Evolutionary conservation across 2,113 vertebrate species (phyloP), one percentile per base, ranked within the genome.

Genomic region (Hippocampus barbouri): DNA sequence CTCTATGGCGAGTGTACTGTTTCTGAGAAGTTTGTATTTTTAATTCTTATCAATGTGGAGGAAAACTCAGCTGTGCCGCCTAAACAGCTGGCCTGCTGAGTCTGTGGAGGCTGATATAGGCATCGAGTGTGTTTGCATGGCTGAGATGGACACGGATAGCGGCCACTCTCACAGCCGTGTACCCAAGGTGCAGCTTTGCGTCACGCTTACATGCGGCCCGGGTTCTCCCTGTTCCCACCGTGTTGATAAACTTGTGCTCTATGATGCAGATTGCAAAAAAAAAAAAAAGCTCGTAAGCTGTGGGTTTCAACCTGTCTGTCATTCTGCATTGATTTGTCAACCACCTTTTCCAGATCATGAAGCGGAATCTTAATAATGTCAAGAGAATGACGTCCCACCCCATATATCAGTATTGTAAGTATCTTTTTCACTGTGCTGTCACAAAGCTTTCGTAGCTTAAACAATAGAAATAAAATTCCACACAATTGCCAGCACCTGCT

Each of bases 321-420:
- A 2, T 8, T 25, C 14, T 38, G 30, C 2, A 64, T 63, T 1
- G 62, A 6, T 5, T 18, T 80, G 21, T 68, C 70, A n/a, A 20
- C 65, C 45, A 23, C 76, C 14, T 76, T 73, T 81, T 86, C 71
- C 91, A 99, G 97, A 95, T 99, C 69, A 98, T 98, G 93, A 98
- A 98, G 88, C 93, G 97, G 82, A 99, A 99, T 78, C 89, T 99
- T 60, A 97, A 98, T 75, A 99, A 99, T 7, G 95, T 99, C 83
- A 98, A 98, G 89, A 93, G 97, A 87, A 98, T 98, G 96, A 95
- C 97, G 0, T 98, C 97, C 15, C 97, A 99, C 80, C 97, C 97
- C 18, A 93, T 97, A 61, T 97, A 97, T 82, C 97, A 98, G 75
- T 99, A 98, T 47, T 99, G 97, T 99, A 91, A 97, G 97, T 97